Evolutionary conservation across 2,797 vertebrate genomes (phyloP).

Genomic region (Eulemur coronatus): DNA sequence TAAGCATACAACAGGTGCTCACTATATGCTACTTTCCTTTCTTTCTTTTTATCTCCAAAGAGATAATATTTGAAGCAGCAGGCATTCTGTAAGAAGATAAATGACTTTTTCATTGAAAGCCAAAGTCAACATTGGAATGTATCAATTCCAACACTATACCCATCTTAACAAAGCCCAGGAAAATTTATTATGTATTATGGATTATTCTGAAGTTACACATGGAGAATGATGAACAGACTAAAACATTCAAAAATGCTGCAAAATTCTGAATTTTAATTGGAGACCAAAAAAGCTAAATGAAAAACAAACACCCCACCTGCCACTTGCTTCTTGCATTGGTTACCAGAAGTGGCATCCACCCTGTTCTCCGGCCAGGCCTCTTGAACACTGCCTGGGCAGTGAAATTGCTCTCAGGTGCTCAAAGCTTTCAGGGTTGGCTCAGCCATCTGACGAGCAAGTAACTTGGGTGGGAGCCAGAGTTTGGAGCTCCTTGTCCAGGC

Average conservation of each 20-base stretch:
- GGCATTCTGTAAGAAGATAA: neutral
- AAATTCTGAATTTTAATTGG: conserved; percentile 24
- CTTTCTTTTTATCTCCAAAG: neutral
- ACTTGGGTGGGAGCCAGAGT: neutral
- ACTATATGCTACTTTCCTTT: neutral
- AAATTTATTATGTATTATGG: neutral
- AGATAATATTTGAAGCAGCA: neutral
- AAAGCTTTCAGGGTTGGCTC: neutral
- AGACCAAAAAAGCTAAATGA: neutral
- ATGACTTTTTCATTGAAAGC: neutral
- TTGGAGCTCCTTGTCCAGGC: neutral
- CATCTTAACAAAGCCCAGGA: neutral
- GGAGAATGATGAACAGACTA: neutral
- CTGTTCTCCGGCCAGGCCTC: neutral
- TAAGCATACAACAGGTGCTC: neutral
- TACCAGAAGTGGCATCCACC: accelerated
- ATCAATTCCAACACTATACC: neutral
- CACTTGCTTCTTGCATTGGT: neutral
- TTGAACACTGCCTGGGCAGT: neutral
- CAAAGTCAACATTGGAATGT: neutral
- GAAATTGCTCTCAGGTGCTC: neutral
- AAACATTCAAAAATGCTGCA: neutral
- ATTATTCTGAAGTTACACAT: neutral
- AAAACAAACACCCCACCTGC: neutral
- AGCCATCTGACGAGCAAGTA: neutral